Conservation (phyloP, 2,113 vertebrate genomes). For the Pipra filicauda region DNA sequence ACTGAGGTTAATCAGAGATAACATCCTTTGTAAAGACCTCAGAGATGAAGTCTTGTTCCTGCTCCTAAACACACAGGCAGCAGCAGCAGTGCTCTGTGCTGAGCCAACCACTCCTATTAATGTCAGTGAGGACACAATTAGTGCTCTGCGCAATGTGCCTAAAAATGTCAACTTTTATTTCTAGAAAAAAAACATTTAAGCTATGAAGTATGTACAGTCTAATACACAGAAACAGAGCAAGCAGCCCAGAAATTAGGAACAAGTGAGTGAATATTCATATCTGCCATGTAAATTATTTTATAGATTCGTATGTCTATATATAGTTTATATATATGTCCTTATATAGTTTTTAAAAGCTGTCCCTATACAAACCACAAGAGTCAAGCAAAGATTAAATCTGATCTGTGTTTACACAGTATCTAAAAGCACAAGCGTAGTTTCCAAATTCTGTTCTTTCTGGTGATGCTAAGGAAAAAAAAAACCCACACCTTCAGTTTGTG, state of each 20-base stretch:
- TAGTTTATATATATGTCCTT: background rate
- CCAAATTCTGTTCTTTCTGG: background rate
- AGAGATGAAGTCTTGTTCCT: background rate
- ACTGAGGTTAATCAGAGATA: background rate
- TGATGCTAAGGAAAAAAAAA: background rate
- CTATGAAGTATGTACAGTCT: background rate
- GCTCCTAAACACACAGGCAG: background rate
- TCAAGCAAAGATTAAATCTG: background rate
- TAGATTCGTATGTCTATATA: background rate
- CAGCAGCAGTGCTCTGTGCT: background rate
- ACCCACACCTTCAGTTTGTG: background rate
- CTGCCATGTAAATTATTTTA: background rate
- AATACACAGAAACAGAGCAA: background rate
- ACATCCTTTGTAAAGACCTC: background rate
- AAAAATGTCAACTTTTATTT: background rate
- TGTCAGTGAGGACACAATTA: background rate
- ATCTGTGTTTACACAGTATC: background rate
- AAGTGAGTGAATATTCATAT: background rate
- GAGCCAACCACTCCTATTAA: background rate
- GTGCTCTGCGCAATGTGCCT: background rate
- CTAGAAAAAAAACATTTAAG: background rate
- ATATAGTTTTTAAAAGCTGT: background rate
- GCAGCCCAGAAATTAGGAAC: background rate
- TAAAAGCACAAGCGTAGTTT: background rate
- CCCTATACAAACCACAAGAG: background rate